A percentile compares a stretch with the other conserved stretches of the same genome.
These are phyloP conservation scores for Linhomoeus sp. DNA, from an alignment of 2,888 invertebrate species.

Conservation along the genomic window DNA sequence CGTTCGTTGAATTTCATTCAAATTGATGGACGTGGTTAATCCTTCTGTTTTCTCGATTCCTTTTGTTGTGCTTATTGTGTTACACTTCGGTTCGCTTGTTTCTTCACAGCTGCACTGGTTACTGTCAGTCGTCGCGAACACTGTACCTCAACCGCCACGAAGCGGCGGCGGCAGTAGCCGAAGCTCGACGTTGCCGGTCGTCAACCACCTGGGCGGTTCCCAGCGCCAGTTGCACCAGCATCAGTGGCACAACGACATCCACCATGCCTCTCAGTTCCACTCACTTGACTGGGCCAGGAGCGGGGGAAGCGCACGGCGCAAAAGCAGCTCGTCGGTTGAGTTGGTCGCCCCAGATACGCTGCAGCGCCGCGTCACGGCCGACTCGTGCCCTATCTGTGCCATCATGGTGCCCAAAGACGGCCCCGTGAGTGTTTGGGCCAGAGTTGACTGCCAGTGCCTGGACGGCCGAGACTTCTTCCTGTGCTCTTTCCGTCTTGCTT, in stretches of 20 bases:
- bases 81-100: neutral
- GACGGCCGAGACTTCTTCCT: too few relatives aligned
- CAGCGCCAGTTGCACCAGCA: too few relatives aligned
- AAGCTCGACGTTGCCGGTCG: neutral
- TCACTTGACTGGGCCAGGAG: too few relatives aligned
- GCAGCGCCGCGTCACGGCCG: slow-evolving; percentile 12
- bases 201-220: too few relatives aligned
- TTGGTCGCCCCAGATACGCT: slow-evolving; percentile 16
- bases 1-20: too few relatives aligned
- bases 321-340: slow-evolving; percentile 9
- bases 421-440: neutral
- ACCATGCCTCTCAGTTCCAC: neutral
- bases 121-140: neutral
- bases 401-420: slow-evolving; percentile 18
- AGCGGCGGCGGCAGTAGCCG: neutral
- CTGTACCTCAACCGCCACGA: neutral
- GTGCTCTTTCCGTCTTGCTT: too few relatives aligned
- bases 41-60: slow-evolving; percentile 2
- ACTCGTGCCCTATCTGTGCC: slow-evolving; percentile 24
- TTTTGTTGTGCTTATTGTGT: slow-evolving; percentile 2
- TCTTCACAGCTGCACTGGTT: slow-evolving; percentile 1
- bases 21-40: too few relatives aligned
- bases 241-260: too few relatives aligned
- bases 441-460: too few relatives aligned
- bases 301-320: too few relatives aligned